Conservation (phyloP, 2,113 vertebrate genomes). For the Oryzias curvinotus region DNA sequence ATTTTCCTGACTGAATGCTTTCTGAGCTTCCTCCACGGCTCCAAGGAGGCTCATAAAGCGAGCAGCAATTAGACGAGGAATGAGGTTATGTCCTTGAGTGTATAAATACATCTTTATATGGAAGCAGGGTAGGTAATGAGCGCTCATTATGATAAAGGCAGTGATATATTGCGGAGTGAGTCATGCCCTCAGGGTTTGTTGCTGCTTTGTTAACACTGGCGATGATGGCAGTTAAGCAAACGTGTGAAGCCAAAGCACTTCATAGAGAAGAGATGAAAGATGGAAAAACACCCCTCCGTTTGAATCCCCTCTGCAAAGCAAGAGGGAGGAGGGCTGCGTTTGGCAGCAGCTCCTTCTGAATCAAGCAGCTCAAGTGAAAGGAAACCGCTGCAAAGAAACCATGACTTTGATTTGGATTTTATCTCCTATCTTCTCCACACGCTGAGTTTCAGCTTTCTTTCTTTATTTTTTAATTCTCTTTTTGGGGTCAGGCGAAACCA, state of each 20-base stretch:
- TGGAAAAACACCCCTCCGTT: slow-evolving; percentile 37
- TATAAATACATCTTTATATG: slow-evolving; percentile 75
- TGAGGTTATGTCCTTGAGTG: slow-evolving; percentile 66
- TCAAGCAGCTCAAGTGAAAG: slow-evolving; percentile 47
- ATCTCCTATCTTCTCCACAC: slow-evolving; percentile 37
- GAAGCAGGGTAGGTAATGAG: slow-evolving; percentile 63
- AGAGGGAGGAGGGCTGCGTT: slow-evolving; percentile 45
- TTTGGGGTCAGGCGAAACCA: slow-evolving; percentile 26
- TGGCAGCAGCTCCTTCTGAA: slow-evolving; percentile 56
- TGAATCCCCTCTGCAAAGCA: slow-evolving; percentile 30
- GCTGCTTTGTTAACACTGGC: slow-evolving; percentile 21
- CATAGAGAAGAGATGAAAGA: slow-evolving; percentile 33
- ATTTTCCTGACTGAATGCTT: slow-evolving; percentile 59
- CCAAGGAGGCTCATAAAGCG: slow-evolving; percentile 54
- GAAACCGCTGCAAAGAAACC: slow-evolving; percentile 57
- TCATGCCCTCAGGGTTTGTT: slow-evolving; percentile 52
- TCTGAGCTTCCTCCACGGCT: slow-evolving; percentile 55
- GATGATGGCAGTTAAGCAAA: slow-evolving; percentile 33
- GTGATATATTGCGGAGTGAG: slow-evolving; percentile 63
- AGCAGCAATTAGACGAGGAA: slow-evolving; percentile 63
- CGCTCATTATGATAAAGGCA: slow-evolving; percentile 67
- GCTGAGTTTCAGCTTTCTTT: slow-evolving; percentile 12
- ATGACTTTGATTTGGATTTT: slow-evolving; percentile 60
- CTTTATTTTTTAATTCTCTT: slow-evolving; percentile 22
- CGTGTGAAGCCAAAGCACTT: slow-evolving; percentile 58